Base-by-base conservation (phyloP, 2,888 invertebrate species). In the Neoitamus cyanurus region DNA sequence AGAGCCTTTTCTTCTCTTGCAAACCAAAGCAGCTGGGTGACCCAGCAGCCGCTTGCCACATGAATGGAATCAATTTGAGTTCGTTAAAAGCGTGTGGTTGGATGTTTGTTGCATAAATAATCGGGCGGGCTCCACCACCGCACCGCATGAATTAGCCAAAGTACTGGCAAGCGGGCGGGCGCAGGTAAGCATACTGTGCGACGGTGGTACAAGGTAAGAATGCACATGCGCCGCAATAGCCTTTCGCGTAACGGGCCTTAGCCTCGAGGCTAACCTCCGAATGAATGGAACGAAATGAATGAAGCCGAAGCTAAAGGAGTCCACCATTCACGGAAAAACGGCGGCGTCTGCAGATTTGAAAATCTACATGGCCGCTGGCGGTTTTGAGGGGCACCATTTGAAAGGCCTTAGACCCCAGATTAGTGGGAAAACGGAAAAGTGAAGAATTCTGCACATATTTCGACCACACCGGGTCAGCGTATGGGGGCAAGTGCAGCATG, bases 41-140 rank as follows among this genome's bases (percentile, higher is more conserved):
- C 58, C 20, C 58, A 58, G 58, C 58, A 58, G 58, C 58, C 58
- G 58, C 58, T 42, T 72, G 70, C 83, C 73, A 83, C 73, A 83
- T 75, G 83, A 83, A 83, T 75, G 73, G 73, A 83, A 83, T 83
- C 83, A 83, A 83, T 83, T 83, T 83, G 30, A 75, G 75, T 58
- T 83, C 73, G 36, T 75, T 69, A 69, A 80, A 72, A 83, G 72
- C 58, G 73, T 83, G 48, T 58, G 75, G 83, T 83, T 83, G 73
- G 58, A 83, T 83, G 48, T 73, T 36, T 58, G 48, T 83, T 83
- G 83, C 83, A 83, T 83, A 83, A 83, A 83, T 83, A 83, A 83
- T 83, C 36, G 48, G 58, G 58, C 58, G 58, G 58, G 20, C 58
- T 58, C 58, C 58, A 58, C 58, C 58, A 58, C 7, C 73, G 46